Evolutionary conservation across 2,888 invertebrate species (phyloP).

Genomic region (Polyploca ridens): DNA sequence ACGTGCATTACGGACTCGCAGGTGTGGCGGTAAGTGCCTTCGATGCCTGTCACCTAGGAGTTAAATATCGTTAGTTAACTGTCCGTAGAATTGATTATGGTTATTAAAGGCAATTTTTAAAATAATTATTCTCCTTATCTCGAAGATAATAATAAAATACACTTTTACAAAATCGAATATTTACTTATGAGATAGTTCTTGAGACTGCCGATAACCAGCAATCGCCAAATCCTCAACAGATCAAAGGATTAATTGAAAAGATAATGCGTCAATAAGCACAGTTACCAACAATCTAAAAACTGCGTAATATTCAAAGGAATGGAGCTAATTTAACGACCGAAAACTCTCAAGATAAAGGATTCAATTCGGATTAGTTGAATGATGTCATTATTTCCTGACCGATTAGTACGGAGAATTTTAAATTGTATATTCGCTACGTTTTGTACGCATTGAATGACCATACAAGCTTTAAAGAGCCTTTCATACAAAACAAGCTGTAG

Average conservation of each 20-base stretch:
- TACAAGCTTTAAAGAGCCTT: background rate
- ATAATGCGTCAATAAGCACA: background rate
- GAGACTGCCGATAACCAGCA: background rate
- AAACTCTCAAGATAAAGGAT: background rate
- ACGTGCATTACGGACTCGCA: constrained; percentile 99
- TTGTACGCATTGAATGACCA: background rate
- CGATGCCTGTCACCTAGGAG: constrained; percentile 94
- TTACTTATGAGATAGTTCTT: background rate
- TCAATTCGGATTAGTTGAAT: background rate
- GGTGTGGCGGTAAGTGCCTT: constrained; percentile 97
- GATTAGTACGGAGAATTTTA: background rate
- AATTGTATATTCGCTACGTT: background rate
- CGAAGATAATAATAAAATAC: background rate
- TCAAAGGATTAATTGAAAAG: background rate
- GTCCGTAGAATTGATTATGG: background rate
- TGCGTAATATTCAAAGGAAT: background rate
- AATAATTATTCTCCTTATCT: constrained; percentile 3
- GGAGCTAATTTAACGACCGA: background rate
- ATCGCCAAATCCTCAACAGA: too few species aligned
- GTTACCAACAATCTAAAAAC: background rate
- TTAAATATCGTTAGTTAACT: background rate
- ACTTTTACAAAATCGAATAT: too few species aligned
- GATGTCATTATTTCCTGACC: background rate
- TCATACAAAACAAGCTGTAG: too few species aligned
- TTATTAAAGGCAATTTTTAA: background rate